Evolutionary conservation across 92 coral and sea anemone genomes (phyloP).

Genomic region (Siderastrea siderea): DNA sequence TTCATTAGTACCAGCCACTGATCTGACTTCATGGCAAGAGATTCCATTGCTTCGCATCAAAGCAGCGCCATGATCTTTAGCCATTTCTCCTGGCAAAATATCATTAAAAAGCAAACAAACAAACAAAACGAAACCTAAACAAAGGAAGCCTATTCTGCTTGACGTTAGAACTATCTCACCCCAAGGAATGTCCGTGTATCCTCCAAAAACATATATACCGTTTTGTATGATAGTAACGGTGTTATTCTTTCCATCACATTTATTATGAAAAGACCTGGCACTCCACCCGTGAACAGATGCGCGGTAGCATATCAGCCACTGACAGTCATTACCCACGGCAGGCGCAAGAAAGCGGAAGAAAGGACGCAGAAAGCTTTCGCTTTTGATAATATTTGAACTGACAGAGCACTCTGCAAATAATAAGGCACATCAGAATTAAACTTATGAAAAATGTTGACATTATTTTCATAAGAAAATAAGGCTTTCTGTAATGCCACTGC

Average conservation of each 20-base stretch:
- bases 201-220: neutral
- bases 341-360: neutral
- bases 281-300: neutral
- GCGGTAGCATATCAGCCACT: conserved; percentile 7
- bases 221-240: neutral
- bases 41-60: too few species aligned
- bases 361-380: neutral
- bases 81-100: too few species aligned
- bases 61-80: too few species aligned
- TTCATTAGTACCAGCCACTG: too few species aligned
- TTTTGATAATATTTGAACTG: neutral
- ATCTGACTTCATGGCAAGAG: too few species aligned
- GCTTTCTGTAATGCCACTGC: too few species aligned
- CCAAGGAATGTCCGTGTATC: conserved; percentile 26
- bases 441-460: too few species aligned
- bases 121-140: neutral
- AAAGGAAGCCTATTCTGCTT: too few species aligned
- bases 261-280: neutral
- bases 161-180: neutral
- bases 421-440: neutral
- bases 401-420: neutral
- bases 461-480: too few species aligned
- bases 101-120: too few species aligned
- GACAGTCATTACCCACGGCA: neutral
- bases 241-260: neutral